phyloP scores from a whole-genome alignment of 2,888 invertebrate species.

The Andrena trimmerana region DNA sequence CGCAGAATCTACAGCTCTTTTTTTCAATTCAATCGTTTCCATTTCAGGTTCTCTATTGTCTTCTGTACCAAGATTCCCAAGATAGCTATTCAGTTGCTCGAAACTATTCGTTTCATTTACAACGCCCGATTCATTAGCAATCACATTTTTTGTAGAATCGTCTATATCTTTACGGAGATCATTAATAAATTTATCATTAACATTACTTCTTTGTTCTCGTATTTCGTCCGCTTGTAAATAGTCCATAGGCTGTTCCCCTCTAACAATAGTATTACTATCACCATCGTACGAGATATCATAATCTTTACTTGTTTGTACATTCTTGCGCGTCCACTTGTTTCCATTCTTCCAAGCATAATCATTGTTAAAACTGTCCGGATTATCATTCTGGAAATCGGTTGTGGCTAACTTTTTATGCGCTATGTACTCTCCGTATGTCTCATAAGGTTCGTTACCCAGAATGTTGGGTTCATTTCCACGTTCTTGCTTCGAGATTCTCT shows the following conservation, averaged over 20 bases:
- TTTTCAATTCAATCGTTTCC: background rate
- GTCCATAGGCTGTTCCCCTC: constrained; percentile 56
- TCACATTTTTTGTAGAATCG: background rate
- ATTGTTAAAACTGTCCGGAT: constrained; percentile 57
- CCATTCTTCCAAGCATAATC: constrained; percentile 67
- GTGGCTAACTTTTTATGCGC: constrained; percentile 52
- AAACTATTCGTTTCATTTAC: constrained; percentile 2
- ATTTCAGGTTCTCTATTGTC: background rate
- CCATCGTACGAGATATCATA: constrained; percentile 78
- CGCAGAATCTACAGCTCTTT: constrained; percentile 7
- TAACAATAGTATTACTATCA: constrained; percentile 51
- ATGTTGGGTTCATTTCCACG: constrained; percentile 50
- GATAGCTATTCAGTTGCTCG: background rate
- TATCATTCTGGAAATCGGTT: constrained; percentile 36
- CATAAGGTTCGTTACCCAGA: constrained; percentile 46
- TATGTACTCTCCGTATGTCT: constrained; percentile 61
- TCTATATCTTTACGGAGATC: background rate
- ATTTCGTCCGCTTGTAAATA: constrained; percentile 68
- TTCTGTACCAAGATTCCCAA: background rate
- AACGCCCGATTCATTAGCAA: background rate
- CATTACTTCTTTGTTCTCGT: constrained; percentile 77
- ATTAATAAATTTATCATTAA: constrained; percentile 11
- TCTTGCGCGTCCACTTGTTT: constrained; percentile 70
- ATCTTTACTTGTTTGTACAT: constrained; percentile 66
- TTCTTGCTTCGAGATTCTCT: constrained; percentile 57